A percentile compares a stretch with the other conserved stretches of the same genome.
phyloP scores from a whole-genome alignment of 92 coral and sea anemone species.

The Montipora capitata region DNA sequence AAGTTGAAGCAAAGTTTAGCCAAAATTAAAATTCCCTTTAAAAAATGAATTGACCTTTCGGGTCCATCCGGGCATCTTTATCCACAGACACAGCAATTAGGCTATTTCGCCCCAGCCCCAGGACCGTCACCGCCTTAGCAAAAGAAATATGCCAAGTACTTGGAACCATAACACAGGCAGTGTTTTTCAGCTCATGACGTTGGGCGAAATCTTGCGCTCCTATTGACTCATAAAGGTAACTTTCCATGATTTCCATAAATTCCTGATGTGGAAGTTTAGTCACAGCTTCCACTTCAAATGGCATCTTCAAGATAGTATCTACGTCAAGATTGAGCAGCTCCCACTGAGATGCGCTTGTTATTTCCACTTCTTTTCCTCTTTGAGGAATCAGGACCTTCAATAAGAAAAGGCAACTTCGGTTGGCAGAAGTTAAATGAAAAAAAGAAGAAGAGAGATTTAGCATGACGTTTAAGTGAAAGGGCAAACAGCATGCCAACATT shows the following conservation, averaged over 20 bases:
- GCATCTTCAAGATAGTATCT: conserved; percentile 78
- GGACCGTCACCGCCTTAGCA: conserved; percentile 84
- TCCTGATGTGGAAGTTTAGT: conserved; percentile 22
- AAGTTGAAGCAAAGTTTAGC: too few relatives aligned
- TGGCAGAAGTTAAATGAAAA: not conserved
- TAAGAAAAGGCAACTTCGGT: not conserved
- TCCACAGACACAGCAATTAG: conserved; percentile 73
- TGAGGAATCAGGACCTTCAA: conserved; percentile 69
- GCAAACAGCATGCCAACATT: too few relatives aligned
- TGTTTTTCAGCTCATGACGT: conserved; percentile 70
- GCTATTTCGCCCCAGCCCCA: conserved; percentile 86
- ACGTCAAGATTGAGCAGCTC: conserved; percentile 89
- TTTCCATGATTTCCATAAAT: conserved; percentile 46
- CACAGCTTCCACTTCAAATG: conserved; percentile 53
- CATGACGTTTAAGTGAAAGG: not conserved
- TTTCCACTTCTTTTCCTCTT: conserved; percentile 43
- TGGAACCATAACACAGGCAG: conserved; percentile 81
- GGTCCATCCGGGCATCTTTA: conserved; percentile 78
- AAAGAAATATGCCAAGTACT: conserved; percentile 89
- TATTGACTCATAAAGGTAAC: conserved; percentile 71
- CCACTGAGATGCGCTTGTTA: conserved; percentile 81
- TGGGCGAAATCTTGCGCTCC: conserved; percentile 79
- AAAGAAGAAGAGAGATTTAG: too few relatives aligned
- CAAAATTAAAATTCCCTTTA: not conserved
- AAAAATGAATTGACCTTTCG: conserved; percentile 45